phyloP scores from a whole-genome alignment of 1,140 invertebrate genomes.

The Portunus trituberculatus region DNA sequence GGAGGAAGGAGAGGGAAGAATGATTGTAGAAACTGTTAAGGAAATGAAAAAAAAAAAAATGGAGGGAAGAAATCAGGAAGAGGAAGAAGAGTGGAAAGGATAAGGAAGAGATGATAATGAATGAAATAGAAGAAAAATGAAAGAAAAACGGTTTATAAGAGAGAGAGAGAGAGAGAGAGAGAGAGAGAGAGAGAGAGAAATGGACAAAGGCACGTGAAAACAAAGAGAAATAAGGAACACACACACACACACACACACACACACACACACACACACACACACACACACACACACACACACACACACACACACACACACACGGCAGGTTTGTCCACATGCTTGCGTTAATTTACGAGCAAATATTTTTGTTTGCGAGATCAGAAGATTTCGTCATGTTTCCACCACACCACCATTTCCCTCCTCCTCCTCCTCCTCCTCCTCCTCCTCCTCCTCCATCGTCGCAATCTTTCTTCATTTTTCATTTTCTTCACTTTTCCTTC shows the following conservation, averaged over 20 bases:
- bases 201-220: constrained; percentile 6
- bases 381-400: background rate
- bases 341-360: background rate
- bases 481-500: background rate
- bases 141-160: no score
- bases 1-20: no score
- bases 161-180: background rate
- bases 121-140: no score
- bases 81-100: background rate
- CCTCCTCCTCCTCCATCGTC: background rate
- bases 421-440: background rate
- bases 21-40: no score
- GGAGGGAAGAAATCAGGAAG: background rate
- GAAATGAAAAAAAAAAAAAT: background rate
- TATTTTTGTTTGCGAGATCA: constrained; percentile 24
- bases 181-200: background rate
- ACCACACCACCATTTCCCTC: background rate
- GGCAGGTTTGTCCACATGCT: background rate
- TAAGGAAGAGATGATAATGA: background rate
- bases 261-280: constrained; percentile 20
- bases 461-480: background rate
- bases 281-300: constrained; percentile 20
- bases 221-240: background rate
- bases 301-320: background rate
- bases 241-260: constrained; percentile 20